phyloP scores from a whole-genome alignment of 2,888 invertebrate species.

The Phania funesta region DNA sequence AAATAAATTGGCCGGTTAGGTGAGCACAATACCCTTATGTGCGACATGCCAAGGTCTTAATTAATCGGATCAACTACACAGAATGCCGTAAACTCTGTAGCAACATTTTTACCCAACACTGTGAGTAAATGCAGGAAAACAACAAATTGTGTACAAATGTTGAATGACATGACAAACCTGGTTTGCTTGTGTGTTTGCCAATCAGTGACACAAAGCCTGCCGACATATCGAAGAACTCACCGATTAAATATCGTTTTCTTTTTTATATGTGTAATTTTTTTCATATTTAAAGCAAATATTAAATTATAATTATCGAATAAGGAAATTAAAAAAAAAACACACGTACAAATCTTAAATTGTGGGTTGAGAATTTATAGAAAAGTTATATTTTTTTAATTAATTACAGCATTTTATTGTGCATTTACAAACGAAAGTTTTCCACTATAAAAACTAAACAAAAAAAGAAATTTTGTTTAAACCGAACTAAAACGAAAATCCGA shows the following conservation, averaged over 20 bases:
- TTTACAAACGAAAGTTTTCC: too few relatives aligned
- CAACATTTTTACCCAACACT: background rate
- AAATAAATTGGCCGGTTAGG: too few relatives aligned
- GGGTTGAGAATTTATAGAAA: conserved; percentile 25
- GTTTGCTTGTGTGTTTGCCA: background rate
- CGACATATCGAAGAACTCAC: conserved; percentile 3
- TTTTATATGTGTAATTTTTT: background rate
- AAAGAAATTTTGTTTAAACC: conserved; percentile 15
- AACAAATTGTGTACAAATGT: background rate
- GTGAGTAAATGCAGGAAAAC: background rate
- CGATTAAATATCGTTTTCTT: conserved; percentile 6
- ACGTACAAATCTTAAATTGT: conserved; percentile 9
- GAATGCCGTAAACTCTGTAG: too few relatives aligned
- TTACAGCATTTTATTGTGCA: too few relatives aligned
- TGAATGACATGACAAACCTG: background rate
- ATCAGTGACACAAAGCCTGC: background rate
- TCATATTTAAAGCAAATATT: background rate
- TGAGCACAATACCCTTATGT: too few relatives aligned
- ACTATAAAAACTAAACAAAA: background rate
- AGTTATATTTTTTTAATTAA: background rate
- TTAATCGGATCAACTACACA: too few relatives aligned
- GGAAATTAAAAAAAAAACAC: conserved; percentile 18
- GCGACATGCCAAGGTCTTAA: too few relatives aligned
- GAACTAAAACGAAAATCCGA: conserved; percentile 6
- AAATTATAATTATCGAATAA: conserved; percentile 26